phyloP scores from a whole-genome alignment of 2,888 invertebrate genomes.

The Tuberolachnus salignus region DNA sequence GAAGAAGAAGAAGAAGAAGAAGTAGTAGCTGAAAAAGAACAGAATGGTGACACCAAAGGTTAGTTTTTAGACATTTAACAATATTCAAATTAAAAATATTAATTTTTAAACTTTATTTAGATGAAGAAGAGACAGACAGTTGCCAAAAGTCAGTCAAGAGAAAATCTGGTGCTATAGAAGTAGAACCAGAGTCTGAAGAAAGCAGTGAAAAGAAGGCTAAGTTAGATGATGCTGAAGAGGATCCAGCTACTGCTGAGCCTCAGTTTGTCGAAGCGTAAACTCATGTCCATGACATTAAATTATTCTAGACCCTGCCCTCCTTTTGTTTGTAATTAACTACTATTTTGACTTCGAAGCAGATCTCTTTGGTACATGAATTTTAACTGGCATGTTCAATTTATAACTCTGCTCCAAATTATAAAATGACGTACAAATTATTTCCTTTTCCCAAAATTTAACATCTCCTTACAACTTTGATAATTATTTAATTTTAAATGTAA shows the following conservation, averaged over 20 bases:
- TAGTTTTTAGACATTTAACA: background rate
- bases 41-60: conserved; percentile 47
- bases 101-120: background rate
- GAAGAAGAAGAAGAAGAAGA: conserved; percentile 41
- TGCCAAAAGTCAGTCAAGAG: conserved; percentile 43
- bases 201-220: conserved; percentile 48
- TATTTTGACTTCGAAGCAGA: conserved; percentile 48
- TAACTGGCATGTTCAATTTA: conserved; percentile 44
- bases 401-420: conserved; percentile 43
- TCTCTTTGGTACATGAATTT: conserved; percentile 44
- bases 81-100: background rate
- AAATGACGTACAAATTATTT: conserved; percentile 42
- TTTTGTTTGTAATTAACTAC: conserved; percentile 46
- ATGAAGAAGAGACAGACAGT: conserved; percentile 42
- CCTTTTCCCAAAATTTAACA: conserved; percentile 26
- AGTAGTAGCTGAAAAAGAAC: conserved; percentile 34
- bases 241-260: conserved; percentile 52
- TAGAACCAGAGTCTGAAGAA: conserved; percentile 29
- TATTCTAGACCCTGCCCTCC: conserved; percentile 53
- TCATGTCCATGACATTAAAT: conserved; percentile 46
- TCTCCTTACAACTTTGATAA: conserved; percentile 46
- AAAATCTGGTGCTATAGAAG: conserved; percentile 51
- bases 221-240: conserved; percentile 50
- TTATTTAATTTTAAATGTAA: conserved; percentile 53
- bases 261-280: conserved; percentile 56